phyloP scores from a whole-genome alignment of 2,888 invertebrate genomes.

The Venustoraphidia nigricollis region DNA sequence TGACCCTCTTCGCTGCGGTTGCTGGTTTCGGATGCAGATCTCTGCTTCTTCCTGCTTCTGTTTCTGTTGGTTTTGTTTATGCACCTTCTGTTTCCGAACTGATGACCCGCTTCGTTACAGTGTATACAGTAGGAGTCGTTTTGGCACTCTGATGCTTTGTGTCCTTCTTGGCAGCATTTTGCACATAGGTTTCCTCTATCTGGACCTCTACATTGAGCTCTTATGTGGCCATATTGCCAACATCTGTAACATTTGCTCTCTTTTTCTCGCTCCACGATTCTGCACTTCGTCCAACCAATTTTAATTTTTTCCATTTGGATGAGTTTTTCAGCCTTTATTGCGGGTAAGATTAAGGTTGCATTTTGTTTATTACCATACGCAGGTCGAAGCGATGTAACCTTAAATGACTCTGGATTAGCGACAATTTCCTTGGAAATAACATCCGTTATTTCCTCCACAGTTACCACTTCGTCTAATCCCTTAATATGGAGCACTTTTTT shows the following conservation, averaged over 20 bases:
- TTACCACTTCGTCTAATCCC: too few species aligned
- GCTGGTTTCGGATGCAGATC: too few species aligned
- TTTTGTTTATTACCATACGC: slow-evolving; percentile 11
- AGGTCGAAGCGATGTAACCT: slow-evolving; percentile 11
- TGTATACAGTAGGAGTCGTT: slow-evolving; percentile 9
- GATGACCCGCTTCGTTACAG: slow-evolving; percentile 8
- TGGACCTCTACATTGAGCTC: slow-evolving; percentile 8
- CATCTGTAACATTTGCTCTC: slow-evolving; percentile 10
- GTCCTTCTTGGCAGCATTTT: slow-evolving; percentile 10
- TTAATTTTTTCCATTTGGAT: slow-evolving; percentile 5
- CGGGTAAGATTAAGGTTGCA: slow-evolving; percentile 7
- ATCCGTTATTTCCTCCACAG: background rate
- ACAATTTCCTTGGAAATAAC: background rate
- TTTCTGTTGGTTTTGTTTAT: too few species aligned
- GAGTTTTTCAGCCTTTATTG: slow-evolving; percentile 2
- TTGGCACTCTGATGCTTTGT: slow-evolving; percentile 9
- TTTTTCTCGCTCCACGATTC: slow-evolving; percentile 3
- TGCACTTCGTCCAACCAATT: slow-evolving; percentile 9
- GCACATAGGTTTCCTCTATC: slow-evolving; percentile 9
- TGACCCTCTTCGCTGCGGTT: too few species aligned
- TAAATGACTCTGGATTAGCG: slow-evolving; percentile 3
- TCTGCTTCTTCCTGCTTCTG: too few species aligned
- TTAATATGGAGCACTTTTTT: too few species aligned
- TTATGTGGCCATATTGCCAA: slow-evolving; percentile 9
- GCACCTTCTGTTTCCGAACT: too few species aligned